Conservation (phyloP, 2,113 vertebrate genomes). For the Oplegnathus fasciatus region DNA sequence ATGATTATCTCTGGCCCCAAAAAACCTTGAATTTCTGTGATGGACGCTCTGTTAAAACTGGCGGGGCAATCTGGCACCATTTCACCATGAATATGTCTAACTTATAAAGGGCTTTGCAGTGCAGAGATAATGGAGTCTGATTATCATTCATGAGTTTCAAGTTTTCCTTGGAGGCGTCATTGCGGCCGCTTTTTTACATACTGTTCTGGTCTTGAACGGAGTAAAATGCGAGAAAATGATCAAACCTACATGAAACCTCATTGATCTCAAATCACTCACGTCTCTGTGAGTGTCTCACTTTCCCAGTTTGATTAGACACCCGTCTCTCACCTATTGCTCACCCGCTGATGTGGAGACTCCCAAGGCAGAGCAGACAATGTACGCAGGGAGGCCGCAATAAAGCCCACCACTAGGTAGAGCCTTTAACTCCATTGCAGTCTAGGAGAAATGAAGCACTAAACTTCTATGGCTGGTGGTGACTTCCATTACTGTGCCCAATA, state of each 20-base stretch:
- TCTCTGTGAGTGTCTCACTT: neutral
- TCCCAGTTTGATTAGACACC: conserved; percentile 20
- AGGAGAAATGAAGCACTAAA: conserved; percentile 16
- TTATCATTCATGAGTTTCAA: conserved; percentile 59
- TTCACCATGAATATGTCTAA: conserved; percentile 46
- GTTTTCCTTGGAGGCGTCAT: conserved; percentile 46
- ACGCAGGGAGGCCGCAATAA: conserved; percentile 20
- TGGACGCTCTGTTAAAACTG: neutral
- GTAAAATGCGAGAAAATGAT: conserved; percentile 34
- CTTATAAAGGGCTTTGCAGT: conserved; percentile 41
- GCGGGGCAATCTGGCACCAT: conserved; percentile 29
- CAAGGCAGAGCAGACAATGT: conserved; percentile 7
- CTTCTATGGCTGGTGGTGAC: neutral
- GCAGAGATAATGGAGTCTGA: conserved; percentile 52
- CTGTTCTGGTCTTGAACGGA: conserved; percentile 22
- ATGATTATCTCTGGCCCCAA: conserved; percentile 36
- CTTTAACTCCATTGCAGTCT: conserved; percentile 8
- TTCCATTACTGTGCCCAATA: conserved; percentile 47
- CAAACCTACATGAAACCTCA: conserved; percentile 31
- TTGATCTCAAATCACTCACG: conserved; percentile 16
- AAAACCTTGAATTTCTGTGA: conserved; percentile 33
- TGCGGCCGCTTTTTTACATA: conserved; percentile 7
- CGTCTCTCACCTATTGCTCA: neutral
- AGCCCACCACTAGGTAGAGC: conserved; percentile 7
- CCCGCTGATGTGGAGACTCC: neutral